phyloP scores from a whole-genome alignment of 1,140 invertebrate species.

The Globodera ellingtonae region DNA sequence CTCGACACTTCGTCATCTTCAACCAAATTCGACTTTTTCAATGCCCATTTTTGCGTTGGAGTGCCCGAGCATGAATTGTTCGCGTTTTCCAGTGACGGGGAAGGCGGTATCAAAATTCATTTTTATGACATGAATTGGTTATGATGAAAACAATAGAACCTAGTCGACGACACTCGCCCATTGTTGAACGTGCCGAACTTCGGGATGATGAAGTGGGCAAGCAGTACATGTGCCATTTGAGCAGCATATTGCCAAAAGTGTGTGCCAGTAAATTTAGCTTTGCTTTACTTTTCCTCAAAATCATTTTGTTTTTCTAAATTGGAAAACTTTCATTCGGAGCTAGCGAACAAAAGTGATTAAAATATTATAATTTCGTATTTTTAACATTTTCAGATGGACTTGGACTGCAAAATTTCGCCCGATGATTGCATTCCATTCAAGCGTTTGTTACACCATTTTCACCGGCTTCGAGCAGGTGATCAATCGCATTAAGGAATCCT shows the following conservation, averaged over 20 bases:
- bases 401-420: neutral
- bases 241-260: neutral
- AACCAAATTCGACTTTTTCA: conserved; percentile 13
- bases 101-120: neutral
- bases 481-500: too few species aligned
- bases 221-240: conserved; percentile 2
- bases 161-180: neutral
- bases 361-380: neutral
- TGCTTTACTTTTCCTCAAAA: too few species aligned
- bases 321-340: too few species aligned
- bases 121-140: neutral
- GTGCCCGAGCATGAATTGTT: neutral
- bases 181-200: neutral
- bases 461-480: neutral
- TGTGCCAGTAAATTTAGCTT: neutral
- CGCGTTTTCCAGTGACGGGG: neutral
- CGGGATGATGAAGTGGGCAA: neutral
- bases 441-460: conserved; percentile 15
- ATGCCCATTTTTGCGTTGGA: conserved; percentile 22
- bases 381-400: conserved; percentile 2
- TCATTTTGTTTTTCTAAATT: too few species aligned
- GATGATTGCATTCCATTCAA: conserved; percentile 20
- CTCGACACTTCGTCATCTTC: neutral
- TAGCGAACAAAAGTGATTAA: neutral
- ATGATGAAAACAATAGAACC: neutral